Evolutionary conservation across 2,113 vertebrate genomes (phyloP).

Genomic region (Excalfactoria chinensis): DNA sequence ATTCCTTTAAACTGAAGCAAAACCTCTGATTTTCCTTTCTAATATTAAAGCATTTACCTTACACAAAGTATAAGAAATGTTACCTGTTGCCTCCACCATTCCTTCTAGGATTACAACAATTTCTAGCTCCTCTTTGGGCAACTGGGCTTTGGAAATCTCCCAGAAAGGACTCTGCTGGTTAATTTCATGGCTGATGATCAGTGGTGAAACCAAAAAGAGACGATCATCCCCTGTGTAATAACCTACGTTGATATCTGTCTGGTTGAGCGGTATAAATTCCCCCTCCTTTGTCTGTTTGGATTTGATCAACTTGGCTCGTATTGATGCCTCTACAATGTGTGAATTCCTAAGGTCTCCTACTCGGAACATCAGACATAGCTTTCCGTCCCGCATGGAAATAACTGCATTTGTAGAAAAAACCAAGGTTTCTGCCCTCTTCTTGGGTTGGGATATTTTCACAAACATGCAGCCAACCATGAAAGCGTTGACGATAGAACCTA

Average conservation of each 20-base stretch:
- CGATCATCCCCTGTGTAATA: slow-evolving; percentile 98
- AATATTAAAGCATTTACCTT: slow-evolving; percentile 69
- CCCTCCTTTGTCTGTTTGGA: slow-evolving; percentile 99
- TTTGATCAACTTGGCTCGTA: slow-evolving; percentile 98
- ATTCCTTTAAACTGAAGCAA: slow-evolving; percentile 50
- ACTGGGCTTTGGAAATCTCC: slow-evolving; percentile 93
- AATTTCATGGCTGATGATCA: slow-evolving; percentile 99
- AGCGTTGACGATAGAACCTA: slow-evolving; percentile 98
- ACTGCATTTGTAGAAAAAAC: slow-evolving; percentile 98
- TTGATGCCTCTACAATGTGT: slow-evolving; percentile 99
- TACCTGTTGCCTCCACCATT: slow-evolving; percentile 99
- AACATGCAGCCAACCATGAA: slow-evolving; percentile 99
- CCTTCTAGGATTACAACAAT: slow-evolving; percentile 99
- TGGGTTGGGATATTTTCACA: slow-evolving; percentile 99
- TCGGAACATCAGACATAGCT: slow-evolving; percentile 97
- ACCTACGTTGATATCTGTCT: slow-evolving; percentile 98
- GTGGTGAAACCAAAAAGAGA: slow-evolving; percentile 96
- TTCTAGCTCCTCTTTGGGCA: slow-evolving; percentile 94
- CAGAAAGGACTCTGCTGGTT: slow-evolving; percentile 98
- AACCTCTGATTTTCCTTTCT: slow-evolving; percentile 51
- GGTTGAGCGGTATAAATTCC: slow-evolving; percentile 98
- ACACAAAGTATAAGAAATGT: slow-evolving; percentile 66
- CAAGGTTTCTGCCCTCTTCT: slow-evolving; percentile 97
- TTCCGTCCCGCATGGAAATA: slow-evolving; percentile 96
- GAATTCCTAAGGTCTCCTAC: slow-evolving; percentile 98